Base-by-base conservation (phyloP, 2,888 invertebrate species). In the Polylopha cassiicola region DNA sequence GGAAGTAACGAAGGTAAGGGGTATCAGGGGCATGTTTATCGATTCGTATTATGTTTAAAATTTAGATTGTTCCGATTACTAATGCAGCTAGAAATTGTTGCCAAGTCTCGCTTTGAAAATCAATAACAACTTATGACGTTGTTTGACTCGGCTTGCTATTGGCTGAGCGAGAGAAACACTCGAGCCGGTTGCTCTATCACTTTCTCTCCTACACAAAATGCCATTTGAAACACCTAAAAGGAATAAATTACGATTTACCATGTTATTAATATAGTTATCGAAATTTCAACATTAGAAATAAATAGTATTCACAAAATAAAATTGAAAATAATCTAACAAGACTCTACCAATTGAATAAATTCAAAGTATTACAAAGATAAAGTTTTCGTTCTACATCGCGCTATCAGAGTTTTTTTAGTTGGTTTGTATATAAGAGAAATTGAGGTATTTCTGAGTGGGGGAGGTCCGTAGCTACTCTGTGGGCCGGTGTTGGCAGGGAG, bases 381-480 rank as follows among this genome's bases (percentile, higher is more conserved):
- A 65, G 33, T 46, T 55, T n/a, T 10, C 44, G 47, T 58, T 45
- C 78, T 82, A 55, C 55, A 78, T 68, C 82, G 61, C 82, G 72
- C 58, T 69, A 69, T 53, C 23, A 42, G 55, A 59, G 51, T 71
- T 73, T 77, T 62, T 50, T 11, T 2, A 7, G 1, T 0, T 7
- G 9, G 20, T 55, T 5, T 14, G 51, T 65, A 64, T 56, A 58
- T 52, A 56, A 38, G 34, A 9, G 11, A 33, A 3, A 20, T 31
- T 8, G 5, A 1, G 0, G 0, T 0, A 0, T 1, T 0, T 0
- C 1, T n/a, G n/a, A n/a, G 1, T 0, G 9, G 32, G 73, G 81
- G 71, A 69, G 72, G 84, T 84, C 82, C 84, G 78, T 80, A 70
- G 84, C 81, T 84, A 84, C 84, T 78, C 65, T 73, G 81, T 73